A percentile compares a stretch with the other conserved stretches of the same genome.
Conservation (phyloP, 2,888 invertebrate genomes). For the Syritta pipiens region DNA sequence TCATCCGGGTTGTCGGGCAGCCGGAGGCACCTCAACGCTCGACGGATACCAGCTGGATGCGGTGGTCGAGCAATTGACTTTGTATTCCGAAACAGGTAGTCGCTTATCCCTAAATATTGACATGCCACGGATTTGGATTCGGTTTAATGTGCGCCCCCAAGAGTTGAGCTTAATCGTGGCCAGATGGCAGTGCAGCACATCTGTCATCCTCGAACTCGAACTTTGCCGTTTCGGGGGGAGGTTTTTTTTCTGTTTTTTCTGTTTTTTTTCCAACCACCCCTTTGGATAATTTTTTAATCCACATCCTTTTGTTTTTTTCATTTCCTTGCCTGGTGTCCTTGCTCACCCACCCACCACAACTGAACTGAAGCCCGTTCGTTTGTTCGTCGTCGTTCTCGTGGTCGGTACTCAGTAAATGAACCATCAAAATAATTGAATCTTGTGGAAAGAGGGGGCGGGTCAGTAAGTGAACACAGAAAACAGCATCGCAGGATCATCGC, state of each 20-base stretch:
- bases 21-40: constrained; percentile 32
- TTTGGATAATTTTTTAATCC: constrained; percentile 13
- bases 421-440: constrained; percentile 67
- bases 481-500: not conserved
- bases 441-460: too few relatives aligned
- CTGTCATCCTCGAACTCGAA: constrained; percentile 27
- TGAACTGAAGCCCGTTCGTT: not conserved
- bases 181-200: constrained; percentile 13
- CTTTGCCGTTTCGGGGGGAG: not conserved
- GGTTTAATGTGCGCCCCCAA: constrained; percentile 24
- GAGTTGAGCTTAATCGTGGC: constrained; percentile 32
- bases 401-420: constrained; percentile 42
- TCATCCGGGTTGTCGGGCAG: constrained; percentile 48
- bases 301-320: not conserved
- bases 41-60: constrained; percentile 52
- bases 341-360: not conserved
- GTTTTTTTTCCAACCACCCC: not conserved
- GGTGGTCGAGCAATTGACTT: constrained; percentile 60
- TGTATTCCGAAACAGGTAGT: constrained; percentile 48
- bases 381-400: not conserved
- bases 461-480: too few relatives aligned
- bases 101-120: constrained; percentile 63
- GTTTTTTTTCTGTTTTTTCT: too few relatives aligned
- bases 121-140: constrained; percentile 28
- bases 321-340: not conserved